Percentiles rank a stretch among this genome's conserved stretches.
Evolutionary conservation across 2,888 invertebrate species (phyloP).

Genomic region (Diarsia rubi): DNA sequence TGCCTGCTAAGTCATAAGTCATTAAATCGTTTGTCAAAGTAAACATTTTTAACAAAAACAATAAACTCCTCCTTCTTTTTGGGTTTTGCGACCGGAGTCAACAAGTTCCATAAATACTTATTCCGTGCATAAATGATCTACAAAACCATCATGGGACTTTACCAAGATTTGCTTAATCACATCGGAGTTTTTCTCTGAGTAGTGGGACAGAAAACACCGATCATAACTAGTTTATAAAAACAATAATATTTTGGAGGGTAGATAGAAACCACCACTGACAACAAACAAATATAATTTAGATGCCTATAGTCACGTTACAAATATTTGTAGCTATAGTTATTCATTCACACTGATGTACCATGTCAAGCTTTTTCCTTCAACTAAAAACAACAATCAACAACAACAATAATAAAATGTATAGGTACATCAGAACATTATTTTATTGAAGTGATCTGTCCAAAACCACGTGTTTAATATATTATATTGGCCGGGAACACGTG

Average conservation of each 20-base stretch:
- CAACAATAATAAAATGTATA: background rate
- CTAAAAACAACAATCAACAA: constrained; percentile 13
- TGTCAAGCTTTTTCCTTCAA: background rate
- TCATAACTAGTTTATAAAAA: background rate
- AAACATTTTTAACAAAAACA: background rate
- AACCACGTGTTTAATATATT: constrained; percentile 30
- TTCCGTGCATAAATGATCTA: background rate
- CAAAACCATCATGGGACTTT: background rate
- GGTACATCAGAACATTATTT: background rate
- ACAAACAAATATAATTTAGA: background rate
- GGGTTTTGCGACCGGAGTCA: background rate
- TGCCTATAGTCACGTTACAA: background rate
- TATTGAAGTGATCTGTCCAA: constrained; percentile 10
- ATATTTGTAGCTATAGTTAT: background rate
- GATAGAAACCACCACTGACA: background rate
- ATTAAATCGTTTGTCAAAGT: too few species aligned
- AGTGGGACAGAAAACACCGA: background rate
- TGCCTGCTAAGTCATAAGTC: too few species aligned
- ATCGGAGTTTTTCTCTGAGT: background rate
- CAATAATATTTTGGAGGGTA: background rate
- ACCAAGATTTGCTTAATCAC: background rate
- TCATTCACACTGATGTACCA: background rate
- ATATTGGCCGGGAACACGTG: constrained; percentile 29
- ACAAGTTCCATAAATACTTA: background rate
- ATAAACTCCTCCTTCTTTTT: background rate